phyloP scores from a whole-genome alignment of 2,888 invertebrate species.

The Sphaeridia pumilis region DNA sequence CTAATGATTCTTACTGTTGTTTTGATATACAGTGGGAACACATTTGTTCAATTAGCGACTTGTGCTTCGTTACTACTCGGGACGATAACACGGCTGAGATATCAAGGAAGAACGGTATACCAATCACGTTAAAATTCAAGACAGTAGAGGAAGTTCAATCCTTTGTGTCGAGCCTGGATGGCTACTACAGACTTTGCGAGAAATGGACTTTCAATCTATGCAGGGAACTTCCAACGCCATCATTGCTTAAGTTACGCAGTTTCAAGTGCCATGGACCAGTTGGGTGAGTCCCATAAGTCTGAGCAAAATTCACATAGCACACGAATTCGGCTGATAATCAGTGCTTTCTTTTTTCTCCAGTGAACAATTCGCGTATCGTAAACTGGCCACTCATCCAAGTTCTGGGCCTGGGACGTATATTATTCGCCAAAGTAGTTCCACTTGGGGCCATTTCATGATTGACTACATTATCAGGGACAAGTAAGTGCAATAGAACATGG shows the following conservation, averaged over 20 bases:
- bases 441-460: constrained; percentile 66
- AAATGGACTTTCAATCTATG: constrained; percentile 88
- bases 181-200: constrained; percentile 72
- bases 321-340: not conserved
- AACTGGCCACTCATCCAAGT: constrained; percentile 64
- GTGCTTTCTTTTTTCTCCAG: constrained; percentile 43
- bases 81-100: constrained; percentile 60
- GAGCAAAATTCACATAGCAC: not conserved
- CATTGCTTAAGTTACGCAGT: constrained; percentile 55
- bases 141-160: constrained; percentile 56
- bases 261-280: constrained; percentile 82
- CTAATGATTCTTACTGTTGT: not conserved
- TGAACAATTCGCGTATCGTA: constrained; percentile 70
- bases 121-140: constrained; percentile 59
- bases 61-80: constrained; percentile 66
- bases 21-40: constrained; percentile 52
- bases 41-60: constrained; percentile 67
- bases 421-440: constrained; percentile 65
- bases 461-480: constrained; percentile 66
- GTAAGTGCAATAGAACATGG: constrained; percentile 41
- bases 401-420: constrained; percentile 68
- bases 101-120: constrained; percentile 63
- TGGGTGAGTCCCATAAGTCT: constrained; percentile 49
- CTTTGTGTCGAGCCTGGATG: constrained; percentile 69
- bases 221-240: constrained; percentile 66